Conservation (phyloP, 2,888 invertebrate genomes). For the Oscheius sp. region DNA sequence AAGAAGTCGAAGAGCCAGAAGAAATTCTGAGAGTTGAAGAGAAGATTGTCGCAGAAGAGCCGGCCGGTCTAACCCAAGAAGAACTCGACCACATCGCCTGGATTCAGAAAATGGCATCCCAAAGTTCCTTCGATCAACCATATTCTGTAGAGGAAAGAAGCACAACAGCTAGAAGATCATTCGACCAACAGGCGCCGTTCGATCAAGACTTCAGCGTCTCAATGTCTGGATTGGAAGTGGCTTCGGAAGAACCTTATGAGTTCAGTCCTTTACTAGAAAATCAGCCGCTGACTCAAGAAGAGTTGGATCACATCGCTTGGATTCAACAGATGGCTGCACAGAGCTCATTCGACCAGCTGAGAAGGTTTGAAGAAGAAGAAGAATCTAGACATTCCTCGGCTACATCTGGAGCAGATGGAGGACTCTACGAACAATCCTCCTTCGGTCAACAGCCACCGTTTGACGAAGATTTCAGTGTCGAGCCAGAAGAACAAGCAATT, state of each 20-base stretch:
- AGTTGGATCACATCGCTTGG: constrained; percentile 45
- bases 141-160: not conserved
- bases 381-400: not conserved
- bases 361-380: not conserved
- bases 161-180: too few relatives aligned
- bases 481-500: not conserved
- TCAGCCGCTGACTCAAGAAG: constrained; percentile 32
- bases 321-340: constrained; percentile 43
- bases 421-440: not conserved
- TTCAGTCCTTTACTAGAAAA: too few relatives aligned
- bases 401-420: constrained; percentile 1
- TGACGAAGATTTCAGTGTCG: constrained; percentile 23
- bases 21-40: not conserved
- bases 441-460: not conserved
- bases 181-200: not conserved
- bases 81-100: constrained; percentile 31
- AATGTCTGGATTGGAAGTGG: too few relatives aligned
- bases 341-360: constrained; percentile 34
- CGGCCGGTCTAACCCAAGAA: constrained; percentile 23
- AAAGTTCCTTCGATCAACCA: constrained; percentile 13
- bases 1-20: constrained; percentile 2
- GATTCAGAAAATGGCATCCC: constrained; percentile 21
- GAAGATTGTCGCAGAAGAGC: not conserved
- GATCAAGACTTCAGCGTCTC: too few relatives aligned
- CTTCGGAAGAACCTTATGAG: too few relatives aligned